phyloP scores from a whole-genome alignment of 2,113 vertebrate genomes.

The Oryzias woworae region DNA sequence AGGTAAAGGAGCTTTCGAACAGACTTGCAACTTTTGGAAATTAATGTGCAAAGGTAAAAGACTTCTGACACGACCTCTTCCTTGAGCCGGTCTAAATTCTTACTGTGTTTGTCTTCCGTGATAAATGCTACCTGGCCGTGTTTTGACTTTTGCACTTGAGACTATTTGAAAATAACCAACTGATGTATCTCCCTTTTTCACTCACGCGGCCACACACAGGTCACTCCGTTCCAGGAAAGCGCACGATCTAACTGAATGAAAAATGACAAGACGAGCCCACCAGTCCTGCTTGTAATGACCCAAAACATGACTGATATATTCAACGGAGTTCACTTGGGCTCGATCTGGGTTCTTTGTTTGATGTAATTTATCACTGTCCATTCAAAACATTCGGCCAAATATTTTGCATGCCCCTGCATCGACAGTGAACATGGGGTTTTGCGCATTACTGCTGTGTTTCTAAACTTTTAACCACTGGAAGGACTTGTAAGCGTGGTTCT shows the following conservation, averaged over 20 bases:
- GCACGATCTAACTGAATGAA: slow-evolving; percentile 20
- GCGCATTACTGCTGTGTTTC: neutral
- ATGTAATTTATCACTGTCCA: slow-evolving; percentile 27
- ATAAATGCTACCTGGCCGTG: slow-evolving; percentile 27
- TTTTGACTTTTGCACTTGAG: slow-evolving; percentile 52
- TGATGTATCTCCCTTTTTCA: slow-evolving; percentile 22
- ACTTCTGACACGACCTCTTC: slow-evolving; percentile 21
- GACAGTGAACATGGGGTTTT: slow-evolving; percentile 2
- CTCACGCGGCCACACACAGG: slow-evolving; percentile 14
- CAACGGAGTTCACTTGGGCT: slow-evolving; percentile 19
- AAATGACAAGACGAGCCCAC: slow-evolving; percentile 14
- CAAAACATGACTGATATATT: slow-evolving; percentile 13
- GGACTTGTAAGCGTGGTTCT: neutral
- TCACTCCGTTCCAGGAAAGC: slow-evolving; percentile 19
- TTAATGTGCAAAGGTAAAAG: slow-evolving; percentile 11
- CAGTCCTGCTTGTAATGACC: slow-evolving; percentile 7
- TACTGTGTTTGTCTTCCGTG: slow-evolving; percentile 34
- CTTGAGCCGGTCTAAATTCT: slow-evolving; percentile 22
- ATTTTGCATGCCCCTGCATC: slow-evolving; percentile 15
- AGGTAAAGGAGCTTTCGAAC: neutral
- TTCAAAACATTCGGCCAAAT: slow-evolving; percentile 2
- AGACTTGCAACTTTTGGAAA: neutral
- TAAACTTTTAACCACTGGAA: slow-evolving; percentile 4
- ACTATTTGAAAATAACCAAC: slow-evolving; percentile 43
- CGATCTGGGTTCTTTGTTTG: slow-evolving; percentile 17